Evolutionary conservation across 92 coral and sea anemone species (phyloP).

Genomic region (Anthopleura xanthogrammica): DNA sequence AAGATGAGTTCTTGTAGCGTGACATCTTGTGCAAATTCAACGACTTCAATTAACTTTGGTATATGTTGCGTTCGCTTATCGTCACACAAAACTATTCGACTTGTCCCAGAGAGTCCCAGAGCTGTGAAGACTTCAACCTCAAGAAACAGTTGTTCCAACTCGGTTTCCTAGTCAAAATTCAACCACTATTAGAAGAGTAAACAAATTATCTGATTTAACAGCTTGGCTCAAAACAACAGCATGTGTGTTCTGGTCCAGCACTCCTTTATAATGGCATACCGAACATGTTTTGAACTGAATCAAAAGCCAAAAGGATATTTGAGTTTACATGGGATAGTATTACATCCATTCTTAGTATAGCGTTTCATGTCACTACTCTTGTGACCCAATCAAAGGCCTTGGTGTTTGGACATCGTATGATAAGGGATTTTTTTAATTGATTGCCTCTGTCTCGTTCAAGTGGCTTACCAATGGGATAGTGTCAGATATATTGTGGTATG

Average conservation of each 20-base stretch:
- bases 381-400: neutral
- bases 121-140: neutral
- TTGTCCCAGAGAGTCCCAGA: neutral
- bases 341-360: neutral
- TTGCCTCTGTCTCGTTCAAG: neutral
- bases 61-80: neutral
- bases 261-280: slow-evolving; percentile 8
- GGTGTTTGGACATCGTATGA: neutral
- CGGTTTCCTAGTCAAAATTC: neutral
- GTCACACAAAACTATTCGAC: neutral
- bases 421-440: neutral
- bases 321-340: slow-evolving; percentile 3
- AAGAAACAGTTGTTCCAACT: neutral
- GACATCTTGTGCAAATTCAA: slow-evolving; percentile 24
- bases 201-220: neutral
- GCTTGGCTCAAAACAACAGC: slow-evolving; percentile 1
- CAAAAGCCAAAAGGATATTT: slow-evolving; percentile 8
- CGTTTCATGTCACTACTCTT: neutral
- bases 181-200: neutral
- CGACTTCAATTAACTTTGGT: slow-evolving; percentile 14
- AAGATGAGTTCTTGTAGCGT: slow-evolving; percentile 15
- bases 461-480: neutral
- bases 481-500: no score
- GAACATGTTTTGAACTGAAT: slow-evolving; percentile 2
- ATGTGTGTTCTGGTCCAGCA: slow-evolving; percentile 19